A percentile compares a stretch with the other conserved stretches of the same genome.
Conservation (phyloP, 2,888 invertebrate genomes). For the Salpingus planirostris region DNA sequence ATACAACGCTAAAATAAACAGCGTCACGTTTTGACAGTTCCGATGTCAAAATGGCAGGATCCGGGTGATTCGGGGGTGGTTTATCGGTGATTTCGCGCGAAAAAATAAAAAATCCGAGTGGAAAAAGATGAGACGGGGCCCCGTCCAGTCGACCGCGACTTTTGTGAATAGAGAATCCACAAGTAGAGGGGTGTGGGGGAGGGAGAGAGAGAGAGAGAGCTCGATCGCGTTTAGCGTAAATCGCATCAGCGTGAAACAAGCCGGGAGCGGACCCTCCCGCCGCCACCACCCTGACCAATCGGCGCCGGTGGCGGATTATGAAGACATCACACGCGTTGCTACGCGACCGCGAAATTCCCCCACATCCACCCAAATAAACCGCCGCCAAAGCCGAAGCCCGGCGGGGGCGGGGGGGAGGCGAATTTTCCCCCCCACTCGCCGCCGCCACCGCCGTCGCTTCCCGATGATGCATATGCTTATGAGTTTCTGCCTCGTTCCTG, state of each 20-base stretch:
- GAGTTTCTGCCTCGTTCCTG: no score
- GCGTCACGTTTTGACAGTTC: no score
- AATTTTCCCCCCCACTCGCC: constrained; percentile 1
- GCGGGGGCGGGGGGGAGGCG: no score
- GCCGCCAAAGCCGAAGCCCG: constrained; percentile 16
- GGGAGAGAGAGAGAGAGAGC: constrained; percentile 8
- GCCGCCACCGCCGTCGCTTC: constrained; percentile 6
- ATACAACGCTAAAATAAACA: no score
- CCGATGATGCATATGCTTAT: constrained; percentile 14
- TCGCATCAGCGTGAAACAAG: constrained; percentile 36
- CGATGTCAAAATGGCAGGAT: no score
- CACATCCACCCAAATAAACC: constrained; percentile 23
- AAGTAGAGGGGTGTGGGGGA: constrained; percentile 8
- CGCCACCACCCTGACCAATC: constrained; percentile 37
- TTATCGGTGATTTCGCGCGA: constrained; percentile 12
- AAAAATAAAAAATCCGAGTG: no score
- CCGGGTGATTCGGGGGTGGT: no score
- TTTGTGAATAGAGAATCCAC: constrained; percentile 19
- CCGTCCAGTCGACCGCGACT: constrained; percentile 16
- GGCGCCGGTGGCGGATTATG: constrained; percentile 37
- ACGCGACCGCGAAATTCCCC: constrained; percentile 40
- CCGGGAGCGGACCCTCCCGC: constrained; percentile 30
- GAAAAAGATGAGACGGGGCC: no score
- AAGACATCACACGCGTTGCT: constrained; percentile 40
- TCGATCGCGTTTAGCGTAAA: constrained; percentile 29